phyloP scores from a whole-genome alignment of 2,797 vertebrate genomes.

The Sphenodon punctatus region DNA sequence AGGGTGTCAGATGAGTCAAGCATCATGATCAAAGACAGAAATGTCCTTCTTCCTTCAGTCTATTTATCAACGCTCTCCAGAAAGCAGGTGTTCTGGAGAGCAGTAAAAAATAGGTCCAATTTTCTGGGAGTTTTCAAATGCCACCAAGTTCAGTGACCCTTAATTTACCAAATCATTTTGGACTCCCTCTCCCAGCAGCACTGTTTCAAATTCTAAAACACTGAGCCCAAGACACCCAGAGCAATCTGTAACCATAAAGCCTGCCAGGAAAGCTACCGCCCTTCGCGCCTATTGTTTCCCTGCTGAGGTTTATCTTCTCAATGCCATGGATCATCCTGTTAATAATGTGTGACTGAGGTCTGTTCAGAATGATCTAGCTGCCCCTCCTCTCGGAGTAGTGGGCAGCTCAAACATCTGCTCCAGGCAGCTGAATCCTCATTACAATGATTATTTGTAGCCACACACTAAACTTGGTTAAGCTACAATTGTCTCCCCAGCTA shows the following conservation, averaged over 20 bases:
- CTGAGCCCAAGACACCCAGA: background rate
- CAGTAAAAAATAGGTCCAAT: background rate
- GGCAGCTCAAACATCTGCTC: slow-evolving; percentile 54
- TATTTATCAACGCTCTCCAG: background rate
- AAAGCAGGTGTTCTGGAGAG: background rate
- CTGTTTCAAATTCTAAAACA: background rate
- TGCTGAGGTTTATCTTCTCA: background rate
- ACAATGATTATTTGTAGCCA: background rate
- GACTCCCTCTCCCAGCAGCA: background rate
- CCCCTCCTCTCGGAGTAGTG: background rate
- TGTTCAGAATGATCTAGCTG: background rate
- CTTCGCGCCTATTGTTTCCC: background rate
- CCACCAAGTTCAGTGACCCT: background rate
- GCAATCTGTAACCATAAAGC: fast-evolving
- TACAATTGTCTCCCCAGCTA: background rate
- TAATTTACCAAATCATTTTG: background rate
- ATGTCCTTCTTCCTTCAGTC: background rate
- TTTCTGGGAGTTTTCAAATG: background rate
- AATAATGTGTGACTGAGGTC: background rate
- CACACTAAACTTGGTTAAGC: slow-evolving; percentile 13
- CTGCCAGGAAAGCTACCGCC: background rate
- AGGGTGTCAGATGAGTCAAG: background rate
- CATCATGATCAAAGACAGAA: background rate
- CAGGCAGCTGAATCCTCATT: slow-evolving; percentile 16
- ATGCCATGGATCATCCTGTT: background rate